Evolutionary conservation across 23 tunicate genomes (phyloP), one percentile per base, ranked within the genome.

Genomic region (Oikopleura albicans): DNA sequence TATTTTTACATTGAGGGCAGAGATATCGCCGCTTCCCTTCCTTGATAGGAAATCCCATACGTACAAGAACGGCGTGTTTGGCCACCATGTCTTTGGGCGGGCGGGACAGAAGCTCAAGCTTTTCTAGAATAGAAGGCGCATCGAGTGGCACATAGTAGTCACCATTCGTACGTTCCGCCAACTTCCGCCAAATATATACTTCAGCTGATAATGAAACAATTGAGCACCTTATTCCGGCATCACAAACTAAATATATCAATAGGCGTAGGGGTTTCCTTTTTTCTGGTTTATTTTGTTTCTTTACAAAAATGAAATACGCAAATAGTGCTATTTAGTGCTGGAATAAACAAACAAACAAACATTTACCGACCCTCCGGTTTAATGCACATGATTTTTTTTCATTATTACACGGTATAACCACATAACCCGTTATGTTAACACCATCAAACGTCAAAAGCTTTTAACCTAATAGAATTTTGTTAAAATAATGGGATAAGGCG

Each of bases 21-120:
- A 71, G 2, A 71, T 71, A 71, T 71, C 35, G 27, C 28, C 31
- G 4, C 28, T 71, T 29, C 31, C 95, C 39, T 40, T 88, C 85
- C 76, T 87, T 93, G 8, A 84, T 88, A 0, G 98, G 98, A 84
- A 94, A 94, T 29, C 98, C 98, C 98, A 94, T 94, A 86, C 87
- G 90, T 56, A 94, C 91, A 41, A 94, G 84, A 0, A 91, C 88
- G 1, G 95, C 88, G 41, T 94, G 95, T n/a, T 85, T 86, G n/a
- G 87, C 8, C 39, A 76, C 35, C 37, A 84, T 89, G 4, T 85
- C 85, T 34, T 79, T 40, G 39, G 98, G 95, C 35, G 98, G 98
- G 4, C 88, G 41, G 36, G 91, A 85, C 41, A 88, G 90, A 63
- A 88, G 91, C 56, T 84, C 88, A 37, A 94, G 63, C 39, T 90